phyloP scores from a whole-genome alignment of 2,888 invertebrate genomes.

The Ametastegia equiseti region DNA sequence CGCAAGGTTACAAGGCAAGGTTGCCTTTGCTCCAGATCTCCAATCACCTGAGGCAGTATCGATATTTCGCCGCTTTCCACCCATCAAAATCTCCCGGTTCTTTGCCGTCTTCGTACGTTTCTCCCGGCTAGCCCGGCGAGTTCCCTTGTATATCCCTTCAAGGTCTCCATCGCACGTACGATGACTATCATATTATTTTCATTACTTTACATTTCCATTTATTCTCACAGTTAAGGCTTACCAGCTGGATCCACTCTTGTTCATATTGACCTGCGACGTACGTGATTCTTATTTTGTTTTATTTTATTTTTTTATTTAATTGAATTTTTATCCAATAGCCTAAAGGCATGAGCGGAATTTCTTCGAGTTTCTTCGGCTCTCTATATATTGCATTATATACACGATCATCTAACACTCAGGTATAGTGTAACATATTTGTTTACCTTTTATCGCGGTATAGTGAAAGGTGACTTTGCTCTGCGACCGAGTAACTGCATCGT shows the following conservation, averaged over 20 bases:
- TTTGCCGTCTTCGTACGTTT: neutral
- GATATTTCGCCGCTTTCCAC: constrained; percentile 41
- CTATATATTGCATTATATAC: neutral
- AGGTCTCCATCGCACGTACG: neutral
- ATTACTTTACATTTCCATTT: neutral
- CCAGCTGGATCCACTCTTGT: too few relatives aligned
- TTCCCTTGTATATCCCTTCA: neutral
- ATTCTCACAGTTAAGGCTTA: too few relatives aligned
- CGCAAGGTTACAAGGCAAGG: constrained; percentile 73
- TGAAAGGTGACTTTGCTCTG: constrained; percentile 51
- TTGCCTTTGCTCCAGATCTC: constrained; percentile 63
- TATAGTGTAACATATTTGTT: constrained; percentile 50
- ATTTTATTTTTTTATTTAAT: too few relatives aligned
- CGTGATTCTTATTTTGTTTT: too few relatives aligned
- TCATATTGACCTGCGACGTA: too few relatives aligned
- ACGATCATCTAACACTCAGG: neutral
- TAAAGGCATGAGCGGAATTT: neutral
- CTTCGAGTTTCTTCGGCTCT: neutral
- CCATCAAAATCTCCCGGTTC: neutral
- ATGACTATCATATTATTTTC: neutral
- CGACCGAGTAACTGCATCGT: neutral
- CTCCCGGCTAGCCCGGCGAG: neutral
- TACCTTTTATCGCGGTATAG: constrained; percentile 52
- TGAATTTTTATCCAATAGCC: neutral
- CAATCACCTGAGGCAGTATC: constrained; percentile 9